phyloP scores from a whole-genome alignment of 2,113 vertebrate species.

The Rhabdomys dilectus region DNA sequence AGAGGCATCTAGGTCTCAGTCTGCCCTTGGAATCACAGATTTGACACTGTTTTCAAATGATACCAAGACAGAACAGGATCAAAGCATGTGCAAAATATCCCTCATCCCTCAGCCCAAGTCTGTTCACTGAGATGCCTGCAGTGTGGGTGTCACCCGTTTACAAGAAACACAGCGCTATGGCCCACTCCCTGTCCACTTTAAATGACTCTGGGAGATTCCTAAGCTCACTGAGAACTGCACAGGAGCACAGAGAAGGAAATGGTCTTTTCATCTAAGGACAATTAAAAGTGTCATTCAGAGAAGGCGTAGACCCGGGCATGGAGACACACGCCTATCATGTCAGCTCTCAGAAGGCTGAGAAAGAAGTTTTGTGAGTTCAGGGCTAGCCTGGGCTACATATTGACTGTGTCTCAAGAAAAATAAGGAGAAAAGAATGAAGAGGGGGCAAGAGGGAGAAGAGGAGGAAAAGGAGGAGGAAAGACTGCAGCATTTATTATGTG shows the following conservation, averaged over 20 bases:
- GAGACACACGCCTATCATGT: not conserved
- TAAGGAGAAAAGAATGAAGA: not conserved
- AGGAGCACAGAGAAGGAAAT: not conserved
- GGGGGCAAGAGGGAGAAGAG: not conserved
- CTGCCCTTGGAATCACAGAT: not conserved
- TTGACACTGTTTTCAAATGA: not conserved
- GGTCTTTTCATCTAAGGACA: not conserved
- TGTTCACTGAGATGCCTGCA: not conserved
- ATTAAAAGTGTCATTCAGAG: constrained; percentile 3
- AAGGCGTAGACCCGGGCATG: not conserved
- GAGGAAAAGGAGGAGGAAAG: not conserved
- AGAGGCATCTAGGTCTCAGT: not conserved
- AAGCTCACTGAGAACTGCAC: not conserved
- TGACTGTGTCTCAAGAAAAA: not conserved
- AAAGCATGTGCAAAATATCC: not conserved
- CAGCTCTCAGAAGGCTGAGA: not conserved
- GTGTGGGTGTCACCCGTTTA: not conserved
- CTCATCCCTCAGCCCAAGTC: not conserved
- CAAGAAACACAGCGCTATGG: not conserved
- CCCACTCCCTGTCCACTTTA: not conserved
- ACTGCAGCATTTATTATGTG: not conserved
- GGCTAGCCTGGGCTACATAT: not conserved
- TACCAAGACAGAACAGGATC: not conserved
- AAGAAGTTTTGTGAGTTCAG: not conserved
- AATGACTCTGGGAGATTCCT: not conserved